A percentile compares a stretch with the other conserved stretches of the same genome.
Conservation (phyloP, 2,113 vertebrate genomes). For the Miniopterus natalensis region DNA sequence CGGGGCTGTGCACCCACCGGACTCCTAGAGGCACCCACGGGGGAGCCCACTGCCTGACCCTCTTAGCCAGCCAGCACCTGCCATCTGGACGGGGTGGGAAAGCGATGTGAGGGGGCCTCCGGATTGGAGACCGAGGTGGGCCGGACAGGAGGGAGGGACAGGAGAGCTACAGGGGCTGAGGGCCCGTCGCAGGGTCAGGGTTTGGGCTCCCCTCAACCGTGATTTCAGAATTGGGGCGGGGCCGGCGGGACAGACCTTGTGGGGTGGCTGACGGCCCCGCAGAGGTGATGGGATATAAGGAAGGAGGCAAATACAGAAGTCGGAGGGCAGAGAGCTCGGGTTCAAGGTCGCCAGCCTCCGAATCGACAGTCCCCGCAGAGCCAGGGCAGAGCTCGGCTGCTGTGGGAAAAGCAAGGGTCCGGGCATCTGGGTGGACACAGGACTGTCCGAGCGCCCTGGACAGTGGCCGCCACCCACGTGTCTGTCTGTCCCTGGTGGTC, state of each 20-base stretch:
- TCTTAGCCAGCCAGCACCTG: rapidly evolving
- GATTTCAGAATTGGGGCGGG: rapidly evolving
- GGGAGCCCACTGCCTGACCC: rapidly evolving
- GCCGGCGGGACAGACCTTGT: rapidly evolving
- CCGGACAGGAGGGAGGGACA: rapidly evolving
- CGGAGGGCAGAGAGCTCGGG: no score
- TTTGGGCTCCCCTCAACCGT: rapidly evolving
- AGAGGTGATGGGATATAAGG: neutral
- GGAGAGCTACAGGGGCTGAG: rapidly evolving
- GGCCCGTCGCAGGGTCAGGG: rapidly evolving
- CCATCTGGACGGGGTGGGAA: neutral
- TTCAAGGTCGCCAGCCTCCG: rapidly evolving
- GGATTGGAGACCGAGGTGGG: rapidly evolving
- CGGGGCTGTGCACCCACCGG: rapidly evolving
- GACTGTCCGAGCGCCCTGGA: rapidly evolving
- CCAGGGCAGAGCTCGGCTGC: rapidly evolving
- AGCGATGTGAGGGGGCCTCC: no score
- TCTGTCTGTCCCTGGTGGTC: rapidly evolving
- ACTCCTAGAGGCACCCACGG: rapidly evolving
- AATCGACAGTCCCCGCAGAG: neutral
- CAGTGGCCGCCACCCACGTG: rapidly evolving
- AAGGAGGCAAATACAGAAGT: rapidly evolving
- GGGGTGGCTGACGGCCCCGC: no score
- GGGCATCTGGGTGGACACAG: rapidly evolving
- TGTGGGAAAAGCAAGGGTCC: rapidly evolving